Percentiles rank a stretch among this genome's conserved stretches.
These are phyloP conservation scores for Abscondita cerata DNA, from an alignment of 2,888 invertebrate genomes.

Conservation along the genomic window DNA sequence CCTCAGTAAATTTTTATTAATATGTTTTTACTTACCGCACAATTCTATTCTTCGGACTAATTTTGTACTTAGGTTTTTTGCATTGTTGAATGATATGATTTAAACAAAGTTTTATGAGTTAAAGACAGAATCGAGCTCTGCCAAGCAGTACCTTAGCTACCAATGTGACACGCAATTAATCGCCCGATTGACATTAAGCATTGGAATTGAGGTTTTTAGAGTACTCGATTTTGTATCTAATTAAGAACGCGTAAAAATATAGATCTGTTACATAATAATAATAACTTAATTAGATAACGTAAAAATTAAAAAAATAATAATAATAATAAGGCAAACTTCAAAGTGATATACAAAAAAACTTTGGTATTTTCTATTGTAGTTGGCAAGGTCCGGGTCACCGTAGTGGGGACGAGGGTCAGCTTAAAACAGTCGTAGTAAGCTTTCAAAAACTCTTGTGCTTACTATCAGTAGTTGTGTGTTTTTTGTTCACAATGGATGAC, in stretches of 20 bases:
- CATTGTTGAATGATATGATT: conserved; percentile 40
- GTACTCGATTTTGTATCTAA: background rate
- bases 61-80: no score
- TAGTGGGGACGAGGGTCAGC: conserved; percentile 47
- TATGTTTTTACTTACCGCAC: no score
- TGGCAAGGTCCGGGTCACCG: conserved; percentile 52
- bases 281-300: background rate
- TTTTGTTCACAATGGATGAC: conserved; percentile 41
- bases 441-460: conserved; percentile 42
- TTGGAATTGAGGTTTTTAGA: conserved; percentile 39
- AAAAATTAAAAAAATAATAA: background rate
- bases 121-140: conserved; percentile 50
- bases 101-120: conserved; percentile 46
- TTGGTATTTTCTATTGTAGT: conserved; percentile 45
- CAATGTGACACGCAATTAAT: conserved; percentile 46
- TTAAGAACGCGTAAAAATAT: no score
- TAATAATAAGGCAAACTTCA: background rate
- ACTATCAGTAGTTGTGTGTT: conserved; percentile 14
- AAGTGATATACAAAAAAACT: conserved; percentile 38
- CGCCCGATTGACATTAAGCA: conserved; percentile 50
- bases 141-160: conserved; percentile 45
- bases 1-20: no score
- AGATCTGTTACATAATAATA: no score
- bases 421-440: conserved; percentile 53
- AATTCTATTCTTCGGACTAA: no score